Base-by-base conservation (phyloP, 2,113 vertebrate genomes). In the Mesoclemmys tuberculata region DNA sequence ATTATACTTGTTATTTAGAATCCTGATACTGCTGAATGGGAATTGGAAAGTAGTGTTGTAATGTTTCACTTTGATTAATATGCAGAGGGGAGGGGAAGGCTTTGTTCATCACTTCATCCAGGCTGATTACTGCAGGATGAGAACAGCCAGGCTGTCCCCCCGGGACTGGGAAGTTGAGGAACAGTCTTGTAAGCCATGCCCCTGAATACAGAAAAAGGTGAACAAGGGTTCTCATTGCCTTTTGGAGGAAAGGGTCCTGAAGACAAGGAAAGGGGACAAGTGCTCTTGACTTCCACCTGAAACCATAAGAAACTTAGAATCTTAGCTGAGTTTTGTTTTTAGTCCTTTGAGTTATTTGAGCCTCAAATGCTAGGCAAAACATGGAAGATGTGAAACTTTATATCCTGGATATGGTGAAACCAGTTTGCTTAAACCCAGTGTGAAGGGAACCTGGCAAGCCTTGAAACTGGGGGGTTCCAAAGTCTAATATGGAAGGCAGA, bases 91-190 rank as follows among this genome's bases (percentile, higher is more conserved):
- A 18, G 5, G 46, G 26, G 64, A 88, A 92, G 68, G 6, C 5
- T 16, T 46, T 92, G 29, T 18, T 1, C 35, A 26, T 44, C 24
- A 26, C 5, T 75, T 21, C 58, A 26, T 89, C 58, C 44, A 61
- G 8, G 48, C 41, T 49, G 0, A 48, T 51, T 71, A 27, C 27
- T 82, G 1, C 22, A 18, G 4, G 56, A 6, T 46, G 79, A 58
- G 9, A 35, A 54, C 58, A 41, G 1, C 0, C 1, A 2, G 1
- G 54, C 4, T 61, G 2, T 26, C 21, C 71, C 41, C 41, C n/a
- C 21, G 44, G 21, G 41, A 44, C 13, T 12, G 21, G 6, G 13
- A 48, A 11, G 6, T 29, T 78, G 48, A 26, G 12, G 12, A 48
- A 26, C 8, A 6, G 13, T 48, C 75, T 78, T 78, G 44, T 16